A percentile compares a stretch with the other conserved stretches of the same genome.
Evolutionary conservation across 2,797 vertebrate genomes (phyloP).

Genomic region (Hipposideros larvatus): DNA sequence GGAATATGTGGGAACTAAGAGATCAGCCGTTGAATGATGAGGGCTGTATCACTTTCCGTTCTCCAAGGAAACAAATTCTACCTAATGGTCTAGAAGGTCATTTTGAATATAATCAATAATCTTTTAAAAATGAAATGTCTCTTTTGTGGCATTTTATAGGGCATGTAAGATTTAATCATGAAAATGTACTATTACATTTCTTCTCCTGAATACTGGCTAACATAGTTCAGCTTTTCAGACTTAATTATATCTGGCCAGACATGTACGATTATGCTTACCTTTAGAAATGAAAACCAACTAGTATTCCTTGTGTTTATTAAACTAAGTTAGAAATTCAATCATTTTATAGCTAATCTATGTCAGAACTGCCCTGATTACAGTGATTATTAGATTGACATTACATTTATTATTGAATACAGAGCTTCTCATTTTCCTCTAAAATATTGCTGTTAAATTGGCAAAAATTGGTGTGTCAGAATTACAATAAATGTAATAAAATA

Average conservation of each 20-base stretch:
- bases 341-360: conserved; percentile 39
- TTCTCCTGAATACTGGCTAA: conserved; percentile 67
- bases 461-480: conserved; percentile 48
- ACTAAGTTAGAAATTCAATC: conserved; percentile 57
- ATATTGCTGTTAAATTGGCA: conserved; percentile 32
- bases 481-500: conserved; percentile 31
- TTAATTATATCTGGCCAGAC: conserved; percentile 71
- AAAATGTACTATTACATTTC: conserved; percentile 68
- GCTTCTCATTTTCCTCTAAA: conserved; percentile 38
- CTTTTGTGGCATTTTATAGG: conserved; percentile 66
- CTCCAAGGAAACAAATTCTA: conserved; percentile 69
- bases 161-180: conserved; percentile 68
- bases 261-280: conserved; percentile 66
- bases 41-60: conserved; percentile 62
- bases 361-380: conserved; percentile 30
- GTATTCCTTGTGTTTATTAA: conserved; percentile 25
- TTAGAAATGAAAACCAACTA: conserved; percentile 63
- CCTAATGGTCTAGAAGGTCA: conserved; percentile 42
- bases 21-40: conserved; percentile 69
- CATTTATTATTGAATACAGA: conserved; percentile 45
- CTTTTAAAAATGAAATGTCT: conserved; percentile 70
- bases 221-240: conserved; percentile 66
- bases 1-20: conserved; percentile 74
- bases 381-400: conserved; percentile 55
- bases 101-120: conserved; percentile 68